Percentiles rank a stretch among this genome's conserved stretches.
phyloP scores from a whole-genome alignment of 2,113 vertebrate genomes.

The Paradoxurus hermaphroditus region DNA sequence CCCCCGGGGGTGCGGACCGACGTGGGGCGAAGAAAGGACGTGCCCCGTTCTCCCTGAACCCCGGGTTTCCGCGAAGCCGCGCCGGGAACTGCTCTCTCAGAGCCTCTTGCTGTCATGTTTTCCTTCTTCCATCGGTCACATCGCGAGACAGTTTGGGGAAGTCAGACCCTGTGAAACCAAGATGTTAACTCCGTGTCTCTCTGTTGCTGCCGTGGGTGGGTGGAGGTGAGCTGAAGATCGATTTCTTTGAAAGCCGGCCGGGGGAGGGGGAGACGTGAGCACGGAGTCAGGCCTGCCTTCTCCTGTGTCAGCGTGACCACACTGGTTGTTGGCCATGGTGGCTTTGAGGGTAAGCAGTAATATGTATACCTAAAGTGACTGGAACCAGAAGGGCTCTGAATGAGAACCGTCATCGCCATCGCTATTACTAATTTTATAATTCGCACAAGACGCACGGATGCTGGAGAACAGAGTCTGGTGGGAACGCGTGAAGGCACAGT shows the following conservation, averaged over 20 bases:
- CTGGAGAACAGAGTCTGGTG: neutral
- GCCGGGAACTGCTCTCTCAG: fast-evolving
- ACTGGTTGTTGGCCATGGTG: fast-evolving
- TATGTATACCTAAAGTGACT: too few species aligned
- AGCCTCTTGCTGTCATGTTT: neutral
- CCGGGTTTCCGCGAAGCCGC: neutral
- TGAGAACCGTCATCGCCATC: neutral
- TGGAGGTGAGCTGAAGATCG: fast-evolving
- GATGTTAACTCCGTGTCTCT: neutral
- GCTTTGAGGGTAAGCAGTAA: neutral
- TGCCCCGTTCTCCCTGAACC: neutral
- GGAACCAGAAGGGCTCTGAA: neutral
- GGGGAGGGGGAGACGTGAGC: neutral
- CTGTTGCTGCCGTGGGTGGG: neutral
- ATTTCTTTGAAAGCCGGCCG: neutral
- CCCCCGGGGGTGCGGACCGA: neutral
- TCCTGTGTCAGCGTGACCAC: fast-evolving
- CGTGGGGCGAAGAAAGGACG: too few species aligned
- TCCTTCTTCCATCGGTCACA: fast-evolving
- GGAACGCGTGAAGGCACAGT: neutral
- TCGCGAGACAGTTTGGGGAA: neutral
- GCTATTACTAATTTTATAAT: neutral
- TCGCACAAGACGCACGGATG: neutral
- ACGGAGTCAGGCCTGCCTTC: neutral
- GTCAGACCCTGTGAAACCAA: neutral